Base-by-base conservation (phyloP, 2,888 invertebrate species). In the Cylindroiulus punctatus region DNA sequence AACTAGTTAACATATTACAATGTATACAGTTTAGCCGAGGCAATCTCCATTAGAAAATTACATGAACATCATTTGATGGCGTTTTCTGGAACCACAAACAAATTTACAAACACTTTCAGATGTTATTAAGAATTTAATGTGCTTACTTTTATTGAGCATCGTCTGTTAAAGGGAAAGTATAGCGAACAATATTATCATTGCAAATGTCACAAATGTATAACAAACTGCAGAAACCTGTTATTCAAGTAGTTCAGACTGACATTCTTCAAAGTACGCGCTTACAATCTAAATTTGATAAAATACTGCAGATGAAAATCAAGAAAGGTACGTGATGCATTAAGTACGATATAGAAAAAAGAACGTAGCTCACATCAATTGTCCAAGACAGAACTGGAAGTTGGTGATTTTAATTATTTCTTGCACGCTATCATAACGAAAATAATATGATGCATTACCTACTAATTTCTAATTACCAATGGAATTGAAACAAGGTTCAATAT, bases 91-190 rank as follows among this genome's bases (percentile, higher is more conserved):
- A 26, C 1, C 65, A 26, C 8, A 65, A 65, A 65, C 12, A 65
- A 52, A 65, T 7, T 4, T 26, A 26, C 65, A 65, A 65, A 52
- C 52, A 65, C 8, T n/a, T 65, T 12, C 26, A 26, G 10, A 65
- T 65, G 65, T 65, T 65, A 65, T 65, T 65, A 65, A 65, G 65
- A 65, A 65, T 65, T 65, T 65, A 65, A 65, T 65, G 65, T 65
- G 65, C 65, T 65, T 65, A 65, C 65, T 26, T 65, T 65, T 65
- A 65, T 65, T 65, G 65, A 65, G 65, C 65, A 65, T 65, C 26
- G 26, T 65, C 65, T 26, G 65, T 65, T 65, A 65, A 65, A 65
- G 26, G 65, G 65, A 65, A 65, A 65, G 65, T 65, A 65, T 65
- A 65, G 65, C 65, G n/a, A 65, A 65, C 65, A 65, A 65, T 65